Base-by-base conservation (phyloP, 2,888 invertebrate genomes). In the Lasioglossum malachurum region DNA sequence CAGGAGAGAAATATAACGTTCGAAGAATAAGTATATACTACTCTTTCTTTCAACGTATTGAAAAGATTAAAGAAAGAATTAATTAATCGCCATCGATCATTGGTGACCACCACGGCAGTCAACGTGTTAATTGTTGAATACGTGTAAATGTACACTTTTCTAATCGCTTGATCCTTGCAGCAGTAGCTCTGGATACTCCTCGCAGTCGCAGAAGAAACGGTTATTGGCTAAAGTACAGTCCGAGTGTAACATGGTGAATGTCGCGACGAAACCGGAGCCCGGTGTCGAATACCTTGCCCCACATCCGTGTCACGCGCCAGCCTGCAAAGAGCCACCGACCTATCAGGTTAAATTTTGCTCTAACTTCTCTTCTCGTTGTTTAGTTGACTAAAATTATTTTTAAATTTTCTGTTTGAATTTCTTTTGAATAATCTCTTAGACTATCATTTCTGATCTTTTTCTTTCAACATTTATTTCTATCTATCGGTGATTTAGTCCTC, bases 191-290 rank as follows among this genome's bases (percentile, higher is more conserved):
- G 94, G 94, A 88, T 95, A 95, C 85, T 94, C 97, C 88, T 97
- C 97, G 16, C 97, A 98, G 94, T 98, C 98, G 78, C 98, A 98
- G 96, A 98, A 98, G 96, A 98, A 98, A 95, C 97, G 98, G 46
- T 96, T 98, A 79, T 95, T 98, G 87, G 98, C 98, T 79, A 98
- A 98, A 96, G 98, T 98, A 80, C 98, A 98, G 94, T 97, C 97
- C 31, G 97, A 97, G 92, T 97, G 97, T 93, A 96, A 96, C 95
- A 95, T 97, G 93, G 96, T 96, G 84, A 95, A 95, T 80, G 95
- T 96, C 53, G 96, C 96, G 64, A 96, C 97, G 0, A 97, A 97
- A 92, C 97, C 97, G 91, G 96, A 97, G 95, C 95, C 96, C 91
- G 96, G 96, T 84, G 94, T 96, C 83, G 95, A 96, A 91, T 95